These are phyloP conservation scores for Amblyopsis rosae DNA, from an alignment of 2,113 vertebrate species.

Conservation along the genomic window DNA sequence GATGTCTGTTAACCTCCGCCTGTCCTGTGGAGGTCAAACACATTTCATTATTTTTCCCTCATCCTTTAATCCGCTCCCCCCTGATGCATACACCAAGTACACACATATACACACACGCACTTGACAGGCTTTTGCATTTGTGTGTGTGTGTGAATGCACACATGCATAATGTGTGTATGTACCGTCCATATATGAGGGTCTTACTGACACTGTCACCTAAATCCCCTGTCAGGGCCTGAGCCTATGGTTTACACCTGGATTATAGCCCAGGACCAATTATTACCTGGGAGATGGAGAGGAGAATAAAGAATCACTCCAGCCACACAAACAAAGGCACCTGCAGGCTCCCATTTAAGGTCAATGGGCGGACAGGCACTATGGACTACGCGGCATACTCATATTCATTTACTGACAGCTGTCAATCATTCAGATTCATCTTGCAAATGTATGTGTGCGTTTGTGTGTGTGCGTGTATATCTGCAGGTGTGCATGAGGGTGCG, in stretches of 20 bases:
- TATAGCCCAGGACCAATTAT: conserved; percentile 64
- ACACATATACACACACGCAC: conserved; percentile 4
- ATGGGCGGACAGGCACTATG: conserved; percentile 36
- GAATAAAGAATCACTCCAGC: conserved; percentile 59
- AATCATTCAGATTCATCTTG: conserved; percentile 26
- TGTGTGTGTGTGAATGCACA: conserved; percentile 1
- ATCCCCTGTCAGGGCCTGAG: conserved; percentile 54
- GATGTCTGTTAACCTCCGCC: conserved; percentile 29
- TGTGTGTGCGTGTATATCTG: conserved; percentile 13
- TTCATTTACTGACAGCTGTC: conserved; percentile 52
- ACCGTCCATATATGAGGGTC: conserved; percentile 15
- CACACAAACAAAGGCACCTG: no score
- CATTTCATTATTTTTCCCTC: conserved; percentile 67
- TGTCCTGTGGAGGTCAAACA: conserved; percentile 63
- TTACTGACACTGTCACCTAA: conserved; percentile 49
- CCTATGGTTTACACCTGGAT: conserved; percentile 64
- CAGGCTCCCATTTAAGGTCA: conserved; percentile 39
- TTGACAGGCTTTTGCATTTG: neutral
- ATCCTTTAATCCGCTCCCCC: conserved; percentile 67
- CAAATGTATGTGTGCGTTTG: conserved; percentile 7
- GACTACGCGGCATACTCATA: conserved; percentile 8
- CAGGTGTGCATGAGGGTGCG: neutral
- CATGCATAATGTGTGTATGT: neutral
- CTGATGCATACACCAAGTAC: conserved; percentile 37
- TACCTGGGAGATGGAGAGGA: conserved; percentile 61